phyloP scores from a whole-genome alignment of 2,797 vertebrate species.

The Galago senegalensis region DNA sequence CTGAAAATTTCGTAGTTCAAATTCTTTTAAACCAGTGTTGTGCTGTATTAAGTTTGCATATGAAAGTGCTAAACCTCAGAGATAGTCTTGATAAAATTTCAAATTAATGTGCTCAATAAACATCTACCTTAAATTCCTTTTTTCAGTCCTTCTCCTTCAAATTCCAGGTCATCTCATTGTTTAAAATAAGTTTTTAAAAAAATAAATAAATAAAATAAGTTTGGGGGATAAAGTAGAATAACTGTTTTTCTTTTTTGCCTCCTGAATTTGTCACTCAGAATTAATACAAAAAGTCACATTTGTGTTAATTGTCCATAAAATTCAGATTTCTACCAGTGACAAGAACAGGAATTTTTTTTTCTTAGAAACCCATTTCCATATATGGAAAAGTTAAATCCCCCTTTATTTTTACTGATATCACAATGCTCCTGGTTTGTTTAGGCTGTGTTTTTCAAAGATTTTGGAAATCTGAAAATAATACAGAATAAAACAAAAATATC shows the following conservation, averaged over 20 bases:
- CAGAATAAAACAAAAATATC: conserved; percentile 13
- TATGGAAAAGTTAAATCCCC: not conserved
- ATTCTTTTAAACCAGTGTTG: not conserved
- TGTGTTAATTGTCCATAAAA: not conserved
- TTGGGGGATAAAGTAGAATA: not conserved
- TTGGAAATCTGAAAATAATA: conserved; percentile 51
- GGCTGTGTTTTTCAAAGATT: conserved; percentile 55
- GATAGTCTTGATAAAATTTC: not conserved
- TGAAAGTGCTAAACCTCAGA: not conserved
- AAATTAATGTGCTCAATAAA: not conserved
- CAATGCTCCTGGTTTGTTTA: not conserved
- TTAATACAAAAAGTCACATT: not conserved
- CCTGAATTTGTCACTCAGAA: not conserved
- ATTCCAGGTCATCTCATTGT: not conserved
- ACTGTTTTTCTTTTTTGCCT: not conserved
- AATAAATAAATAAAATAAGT: not conserved
- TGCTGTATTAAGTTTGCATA: not conserved
- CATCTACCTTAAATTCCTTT: not conserved
- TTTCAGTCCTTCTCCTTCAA: not conserved
- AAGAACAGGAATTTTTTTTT: not conserved
- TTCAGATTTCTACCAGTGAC: conserved; percentile 37
- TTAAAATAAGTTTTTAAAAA: not conserved
- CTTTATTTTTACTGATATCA: not conserved
- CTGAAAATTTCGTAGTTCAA: not conserved
- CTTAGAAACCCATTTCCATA: not conserved